A percentile compares a stretch with the other conserved stretches of the same genome.
Evolutionary conservation across 2,888 invertebrate species (phyloP).

Genomic region (Augochlorella aurata): DNA sequence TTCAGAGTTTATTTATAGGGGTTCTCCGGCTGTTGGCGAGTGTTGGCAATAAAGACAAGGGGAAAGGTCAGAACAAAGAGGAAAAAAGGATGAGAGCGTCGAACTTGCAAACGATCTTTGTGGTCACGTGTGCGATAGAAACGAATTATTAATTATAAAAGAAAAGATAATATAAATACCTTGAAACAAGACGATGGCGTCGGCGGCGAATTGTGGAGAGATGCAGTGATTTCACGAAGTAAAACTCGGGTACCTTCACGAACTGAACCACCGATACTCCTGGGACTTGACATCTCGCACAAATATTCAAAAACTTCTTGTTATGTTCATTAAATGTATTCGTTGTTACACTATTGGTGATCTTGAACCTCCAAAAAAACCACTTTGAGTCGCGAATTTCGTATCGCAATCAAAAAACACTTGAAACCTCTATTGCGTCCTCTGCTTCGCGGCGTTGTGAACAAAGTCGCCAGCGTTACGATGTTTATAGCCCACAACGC

Average conservation of each 20-base stretch:
- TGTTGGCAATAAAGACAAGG: constrained; percentile 55
- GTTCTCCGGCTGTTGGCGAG: constrained; percentile 54
- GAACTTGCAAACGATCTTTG: constrained; percentile 12
- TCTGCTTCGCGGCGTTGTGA: neutral
- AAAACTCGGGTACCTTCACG: constrained; percentile 76
- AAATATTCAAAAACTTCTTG: constrained; percentile 2
- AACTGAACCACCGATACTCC: constrained; percentile 55
- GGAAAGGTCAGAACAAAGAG: constrained; percentile 29
- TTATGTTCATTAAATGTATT: neutral
- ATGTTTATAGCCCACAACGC: constrained; percentile 33
- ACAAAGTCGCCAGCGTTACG: constrained; percentile 18
- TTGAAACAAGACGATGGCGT: constrained; percentile 63
- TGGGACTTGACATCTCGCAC: constrained; percentile 70
- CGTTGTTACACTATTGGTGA: neutral
- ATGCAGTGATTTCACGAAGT: constrained; percentile 76
- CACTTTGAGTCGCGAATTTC: neutral
- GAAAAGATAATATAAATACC: constrained; percentile 59
- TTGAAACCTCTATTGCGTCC: constrained; percentile 14
- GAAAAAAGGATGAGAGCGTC: constrained; percentile 33
- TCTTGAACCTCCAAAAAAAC: neutral
- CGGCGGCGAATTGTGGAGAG: constrained; percentile 74
- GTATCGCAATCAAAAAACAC: constrained; percentile 1
- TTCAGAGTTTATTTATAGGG: constrained; percentile 74
- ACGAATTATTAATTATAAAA: neutral
- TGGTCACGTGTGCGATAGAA: neutral